Evolutionary conservation across 2,888 invertebrate species (phyloP), one percentile per base, ranked within the genome.

Genomic region (Dolomedes plantarius): DNA sequence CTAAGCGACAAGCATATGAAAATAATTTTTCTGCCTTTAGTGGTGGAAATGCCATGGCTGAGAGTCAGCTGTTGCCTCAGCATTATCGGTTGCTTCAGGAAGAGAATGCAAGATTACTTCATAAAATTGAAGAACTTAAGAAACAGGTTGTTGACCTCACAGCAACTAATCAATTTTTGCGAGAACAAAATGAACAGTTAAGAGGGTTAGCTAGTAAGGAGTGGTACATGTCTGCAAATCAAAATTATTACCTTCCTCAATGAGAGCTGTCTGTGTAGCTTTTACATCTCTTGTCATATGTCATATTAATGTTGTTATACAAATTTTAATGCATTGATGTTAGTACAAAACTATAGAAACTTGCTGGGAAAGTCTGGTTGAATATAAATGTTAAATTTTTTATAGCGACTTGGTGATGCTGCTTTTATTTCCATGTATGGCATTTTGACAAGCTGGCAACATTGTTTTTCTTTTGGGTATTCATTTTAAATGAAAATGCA

Each of bases 121-220:
- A 94, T 89, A 94, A 94, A 90, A 93, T 95, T 71, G 94, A 94
- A 68, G 94, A 94, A 89, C 91, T 95, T 79, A 94, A 95, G 90
- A 94, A 94, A 90, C 94, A 94, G 91, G 94, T 95, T n/a, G 93
- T 93, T 29, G 95, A 95, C 90, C 91, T 95, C 87, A 94, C 94
- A 31, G 95, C 95, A 1, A 95, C 95, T 11, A 96, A 96, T 91
- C 95, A 95, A 90, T 95, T 95, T 90, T 92, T 96, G n/a, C 91
- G 95, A 88, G 95, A 95, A 89, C 95, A 95, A 91, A 95, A 95
- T 91, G 95, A 95, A 32, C 94, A 94, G 88, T 91, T 95, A 86
- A 92, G 95, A 16, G 77, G 83, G n/a, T 9, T 85, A 29, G 77
- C 83, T 16, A 72, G 83, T 39, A 85, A 85, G 72, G 83, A 85